These are phyloP conservation scores for Chorisops tibialis DNA, from an alignment of 2,888 invertebrate genomes.

Conservation along the genomic window DNA sequence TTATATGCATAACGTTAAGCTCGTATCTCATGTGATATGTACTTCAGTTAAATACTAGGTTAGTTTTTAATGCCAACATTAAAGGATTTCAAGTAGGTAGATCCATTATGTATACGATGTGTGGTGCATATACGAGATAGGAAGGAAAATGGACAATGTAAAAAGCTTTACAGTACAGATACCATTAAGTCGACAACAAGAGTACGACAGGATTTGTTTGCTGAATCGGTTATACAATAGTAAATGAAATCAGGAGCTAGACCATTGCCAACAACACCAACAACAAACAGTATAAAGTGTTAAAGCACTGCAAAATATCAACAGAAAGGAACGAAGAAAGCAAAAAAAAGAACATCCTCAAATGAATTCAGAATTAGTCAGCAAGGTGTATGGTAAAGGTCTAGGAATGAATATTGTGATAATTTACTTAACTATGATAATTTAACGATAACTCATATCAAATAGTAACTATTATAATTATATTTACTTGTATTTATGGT, in stretches of 20 bases:
- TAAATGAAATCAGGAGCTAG: not conserved
- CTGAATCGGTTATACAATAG: not conserved
- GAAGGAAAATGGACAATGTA: not conserved
- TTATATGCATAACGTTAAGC: too few relatives aligned
- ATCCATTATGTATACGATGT: not conserved
- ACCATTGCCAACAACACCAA: not conserved
- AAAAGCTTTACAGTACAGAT: not conserved
- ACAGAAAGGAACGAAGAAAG: not conserved
- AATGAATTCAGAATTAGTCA: too few relatives aligned
- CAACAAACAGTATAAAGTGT: conserved; percentile 1
- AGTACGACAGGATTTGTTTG: not conserved
- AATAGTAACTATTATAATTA: too few relatives aligned
- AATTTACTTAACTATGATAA: too few relatives aligned
- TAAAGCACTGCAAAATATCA: not conserved
- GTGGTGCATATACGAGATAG: not conserved
- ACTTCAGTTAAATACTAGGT: not conserved
- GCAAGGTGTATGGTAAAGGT: too few relatives aligned
- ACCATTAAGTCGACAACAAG: not conserved
- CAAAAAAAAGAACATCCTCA: too few relatives aligned
- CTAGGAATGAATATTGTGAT: too few relatives aligned
- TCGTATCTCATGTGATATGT: conserved; percentile 6
- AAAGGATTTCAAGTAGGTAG: not conserved
- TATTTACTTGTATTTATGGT: too few relatives aligned
- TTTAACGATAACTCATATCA: too few relatives aligned
- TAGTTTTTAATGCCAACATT: conserved; percentile 5